A percentile compares a stretch with the other conserved stretches of the same genome.
phyloP scores from a whole-genome alignment of 2,113 vertebrate genomes.

The Ranitomeya imitator region DNA sequence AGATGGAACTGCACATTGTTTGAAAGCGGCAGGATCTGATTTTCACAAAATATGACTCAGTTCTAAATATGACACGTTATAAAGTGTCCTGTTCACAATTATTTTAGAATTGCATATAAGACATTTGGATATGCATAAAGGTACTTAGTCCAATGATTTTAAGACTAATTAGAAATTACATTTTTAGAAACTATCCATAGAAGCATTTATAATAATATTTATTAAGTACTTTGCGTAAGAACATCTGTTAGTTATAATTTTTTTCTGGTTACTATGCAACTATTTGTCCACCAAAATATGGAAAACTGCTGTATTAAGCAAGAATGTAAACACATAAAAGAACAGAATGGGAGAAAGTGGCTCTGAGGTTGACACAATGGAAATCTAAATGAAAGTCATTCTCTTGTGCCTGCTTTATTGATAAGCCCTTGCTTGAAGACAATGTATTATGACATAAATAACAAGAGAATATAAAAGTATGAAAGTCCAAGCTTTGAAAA shows the following conservation, averaged over 20 bases:
- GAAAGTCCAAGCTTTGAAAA: background rate
- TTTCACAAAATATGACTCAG: too few species aligned
- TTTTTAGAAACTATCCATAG: background rate
- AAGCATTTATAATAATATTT: background rate
- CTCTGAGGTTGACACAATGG: slow-evolving; percentile 19
- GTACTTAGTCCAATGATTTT: background rate
- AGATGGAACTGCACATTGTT: too few species aligned
- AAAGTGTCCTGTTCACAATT: background rate
- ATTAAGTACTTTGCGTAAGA: background rate
- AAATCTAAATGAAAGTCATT: slow-evolving; percentile 47
- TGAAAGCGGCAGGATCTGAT: too few species aligned
- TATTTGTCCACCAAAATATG: background rate
- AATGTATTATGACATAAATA: background rate
- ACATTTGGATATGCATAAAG: background rate
- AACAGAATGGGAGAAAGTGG: background rate
- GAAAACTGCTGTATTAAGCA: background rate
- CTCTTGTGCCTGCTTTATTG: slow-evolving; percentile 27
- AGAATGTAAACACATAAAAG: background rate
- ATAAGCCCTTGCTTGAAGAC: slow-evolving; percentile 24
- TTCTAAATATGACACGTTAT: background rate
- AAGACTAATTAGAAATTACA: background rate
- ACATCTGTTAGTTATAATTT: background rate
- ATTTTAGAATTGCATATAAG: background rate
- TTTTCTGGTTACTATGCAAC: background rate
- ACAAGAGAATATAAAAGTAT: slow-evolving; percentile 14